A percentile compares a stretch with the other conserved stretches of the same genome.
These are phyloP conservation scores for Cyphomyrus discorhynchus DNA, from an alignment of 2,113 vertebrate genomes.

Conservation along the genomic window DNA sequence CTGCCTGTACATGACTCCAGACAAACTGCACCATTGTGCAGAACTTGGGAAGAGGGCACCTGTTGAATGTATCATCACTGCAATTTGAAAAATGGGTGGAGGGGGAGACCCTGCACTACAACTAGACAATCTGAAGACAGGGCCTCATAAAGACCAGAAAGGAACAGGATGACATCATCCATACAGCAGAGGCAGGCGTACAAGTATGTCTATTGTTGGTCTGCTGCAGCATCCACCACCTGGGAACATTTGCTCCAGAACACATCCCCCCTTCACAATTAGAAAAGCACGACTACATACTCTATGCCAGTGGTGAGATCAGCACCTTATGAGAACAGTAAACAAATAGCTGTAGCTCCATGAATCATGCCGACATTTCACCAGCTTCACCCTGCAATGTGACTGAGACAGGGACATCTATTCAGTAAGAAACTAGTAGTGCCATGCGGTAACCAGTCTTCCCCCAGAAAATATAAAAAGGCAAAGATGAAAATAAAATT, in stretches of 20 bases:
- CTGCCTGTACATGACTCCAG: neutral
- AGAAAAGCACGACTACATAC: neutral
- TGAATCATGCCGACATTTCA: neutral
- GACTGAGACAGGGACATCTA: neutral
- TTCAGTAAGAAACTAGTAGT: neutral
- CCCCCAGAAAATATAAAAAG: neutral
- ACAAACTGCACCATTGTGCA: neutral
- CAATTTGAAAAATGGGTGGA: neutral
- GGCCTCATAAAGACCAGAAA: neutral
- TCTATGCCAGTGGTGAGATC: conserved; percentile 14
- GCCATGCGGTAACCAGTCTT: neutral
- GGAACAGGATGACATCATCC: neutral
- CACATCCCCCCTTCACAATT: neutral
- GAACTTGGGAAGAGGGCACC: neutral
- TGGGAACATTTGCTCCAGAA: conserved; percentile 7
- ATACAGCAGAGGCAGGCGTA: neutral
- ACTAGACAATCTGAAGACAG: conserved; percentile 4
- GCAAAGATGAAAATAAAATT: neutral
- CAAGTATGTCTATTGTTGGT: neutral
- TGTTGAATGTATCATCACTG: neutral
- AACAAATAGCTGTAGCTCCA: neutral
- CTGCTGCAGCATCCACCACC: neutral
- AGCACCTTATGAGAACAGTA: neutral
- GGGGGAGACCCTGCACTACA: neutral
- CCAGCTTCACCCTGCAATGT: neutral